A percentile compares a stretch with the other conserved stretches of the same genome.
phyloP scores from a whole-genome alignment of 1,140 invertebrate species.

The Drosophila orosa region DNA sequence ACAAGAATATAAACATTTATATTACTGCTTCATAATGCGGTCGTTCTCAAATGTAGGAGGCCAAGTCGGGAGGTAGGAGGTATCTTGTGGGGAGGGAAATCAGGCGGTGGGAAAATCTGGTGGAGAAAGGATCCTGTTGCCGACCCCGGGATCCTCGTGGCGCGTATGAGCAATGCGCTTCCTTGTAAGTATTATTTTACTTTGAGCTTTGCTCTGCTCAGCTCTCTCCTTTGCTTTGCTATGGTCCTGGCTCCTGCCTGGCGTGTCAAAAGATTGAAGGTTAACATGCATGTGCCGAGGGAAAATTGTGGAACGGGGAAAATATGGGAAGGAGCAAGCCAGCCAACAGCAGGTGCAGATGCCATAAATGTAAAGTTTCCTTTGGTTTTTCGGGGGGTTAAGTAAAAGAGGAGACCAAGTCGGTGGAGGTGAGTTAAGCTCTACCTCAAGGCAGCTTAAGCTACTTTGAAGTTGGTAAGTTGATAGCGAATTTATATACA shows the following conservation, averaged over 20 bases:
- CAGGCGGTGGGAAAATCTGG: slow-evolving; percentile 1
- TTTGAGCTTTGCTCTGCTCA: slow-evolving; percentile 52
- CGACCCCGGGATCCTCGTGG: slow-evolving; percentile 35
- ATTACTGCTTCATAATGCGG: slow-evolving; percentile 79
- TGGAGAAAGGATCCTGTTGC: slow-evolving; percentile 21
- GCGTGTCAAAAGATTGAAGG: slow-evolving; percentile 73
- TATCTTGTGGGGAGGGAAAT: background rate
- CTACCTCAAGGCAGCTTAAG: slow-evolving; percentile 32
- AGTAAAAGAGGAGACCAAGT: background rate
- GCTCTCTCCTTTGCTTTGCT: background rate
- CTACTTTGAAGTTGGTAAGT: slow-evolving; percentile 49
- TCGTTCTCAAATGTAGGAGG: slow-evolving; percentile 14
- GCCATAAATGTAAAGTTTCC: slow-evolving; percentile 75
- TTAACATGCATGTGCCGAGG: slow-evolving; percentile 47
- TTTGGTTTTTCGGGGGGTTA: slow-evolving; percentile 14
- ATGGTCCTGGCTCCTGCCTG: slow-evolving; percentile 21
- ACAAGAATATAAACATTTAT: slow-evolving; percentile 83
- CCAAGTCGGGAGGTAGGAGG: background rate
- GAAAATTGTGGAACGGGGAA: background rate
- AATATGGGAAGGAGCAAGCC: background rate
- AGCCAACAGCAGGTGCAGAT: slow-evolving; percentile 64
- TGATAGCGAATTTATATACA: slow-evolving; percentile 42
- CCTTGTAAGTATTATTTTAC: slow-evolving; percentile 62
- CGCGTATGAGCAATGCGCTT: slow-evolving; percentile 64
- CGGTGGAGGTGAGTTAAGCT: slow-evolving; percentile 40